Conservation (phyloP, 2,888 invertebrate species). For the Sthenelais limicola region DNA sequence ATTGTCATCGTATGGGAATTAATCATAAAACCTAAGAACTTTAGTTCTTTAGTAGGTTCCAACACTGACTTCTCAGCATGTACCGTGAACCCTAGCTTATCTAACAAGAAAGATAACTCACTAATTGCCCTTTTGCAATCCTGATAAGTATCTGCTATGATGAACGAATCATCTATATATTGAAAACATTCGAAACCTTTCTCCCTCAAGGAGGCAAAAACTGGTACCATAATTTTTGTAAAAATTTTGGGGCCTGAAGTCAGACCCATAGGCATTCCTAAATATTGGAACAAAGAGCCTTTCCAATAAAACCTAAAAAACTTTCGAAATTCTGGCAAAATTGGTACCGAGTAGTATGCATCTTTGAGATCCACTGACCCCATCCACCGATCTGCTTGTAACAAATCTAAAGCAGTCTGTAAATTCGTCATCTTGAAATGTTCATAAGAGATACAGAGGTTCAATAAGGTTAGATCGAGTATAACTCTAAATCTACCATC, state of each 20-base stretch:
- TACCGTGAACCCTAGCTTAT: conserved; percentile 44
- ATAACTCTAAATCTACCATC: not conserved
- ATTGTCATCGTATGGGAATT: conserved; percentile 48
- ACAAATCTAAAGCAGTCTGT: not conserved
- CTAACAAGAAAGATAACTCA: conserved; percentile 36
- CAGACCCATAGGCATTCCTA: conserved; percentile 48
- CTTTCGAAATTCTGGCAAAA: conserved; percentile 41
- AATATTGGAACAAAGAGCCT: conserved; percentile 46
- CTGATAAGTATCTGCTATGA: not conserved
- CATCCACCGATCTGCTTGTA: not conserved
- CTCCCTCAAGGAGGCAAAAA: conserved; percentile 46
- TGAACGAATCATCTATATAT: conserved; percentile 50
- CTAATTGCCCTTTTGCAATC: conserved; percentile 24
- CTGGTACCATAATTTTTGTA: conserved; percentile 53
- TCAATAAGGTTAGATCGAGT: not conserved
- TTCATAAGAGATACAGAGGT: not conserved
- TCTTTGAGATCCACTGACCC: conserved; percentile 25
- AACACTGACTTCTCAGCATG: conserved; percentile 47
- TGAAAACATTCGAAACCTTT: conserved; percentile 40
- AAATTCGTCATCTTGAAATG: conserved; percentile 19
- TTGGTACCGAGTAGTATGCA: conserved; percentile 48
- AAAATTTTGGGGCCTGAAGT: conserved; percentile 48
- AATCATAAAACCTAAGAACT: conserved; percentile 49
- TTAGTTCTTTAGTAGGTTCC: conserved; percentile 39
- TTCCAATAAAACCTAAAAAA: conserved; percentile 49